Evolutionary conservation across 2,113 vertebrate species (phyloP).

Genomic region (Raja brachyura): DNA sequence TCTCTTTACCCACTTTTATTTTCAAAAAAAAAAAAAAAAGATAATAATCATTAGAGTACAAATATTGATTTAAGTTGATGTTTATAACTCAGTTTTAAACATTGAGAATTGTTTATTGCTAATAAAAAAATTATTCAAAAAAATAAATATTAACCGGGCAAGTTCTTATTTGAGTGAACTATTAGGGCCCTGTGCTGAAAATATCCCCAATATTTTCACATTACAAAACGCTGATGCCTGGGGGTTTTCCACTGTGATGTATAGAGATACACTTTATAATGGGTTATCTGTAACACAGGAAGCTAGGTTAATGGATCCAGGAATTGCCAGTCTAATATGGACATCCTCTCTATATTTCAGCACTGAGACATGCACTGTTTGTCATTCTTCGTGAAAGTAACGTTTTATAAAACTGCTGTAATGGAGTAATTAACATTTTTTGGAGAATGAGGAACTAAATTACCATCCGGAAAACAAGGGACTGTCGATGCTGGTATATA

Average conservation of each 20-base stretch:
- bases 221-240: neutral
- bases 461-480: no score
- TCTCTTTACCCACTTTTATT: no score
- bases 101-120: no score
- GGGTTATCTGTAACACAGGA: neutral
- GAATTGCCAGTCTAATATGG: neutral
- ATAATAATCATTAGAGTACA: no score
- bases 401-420: neutral
- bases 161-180: neutral
- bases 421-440: neutral
- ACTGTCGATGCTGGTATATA: no score
- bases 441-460: neutral
- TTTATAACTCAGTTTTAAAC: no score
- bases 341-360: neutral
- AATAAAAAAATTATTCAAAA: no score
- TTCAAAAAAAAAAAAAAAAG: no score
- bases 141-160: neutral
- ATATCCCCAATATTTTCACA: neutral
- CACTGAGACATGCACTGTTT: neutral
- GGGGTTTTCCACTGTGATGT: neutral
- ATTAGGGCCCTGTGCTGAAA: neutral
- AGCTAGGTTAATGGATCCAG: neutral
- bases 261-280: neutral
- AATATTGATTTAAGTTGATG: no score
- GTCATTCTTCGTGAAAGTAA: neutral